phyloP scores from a whole-genome alignment of 2,113 vertebrate genomes.

The Antennarius striatus region DNA sequence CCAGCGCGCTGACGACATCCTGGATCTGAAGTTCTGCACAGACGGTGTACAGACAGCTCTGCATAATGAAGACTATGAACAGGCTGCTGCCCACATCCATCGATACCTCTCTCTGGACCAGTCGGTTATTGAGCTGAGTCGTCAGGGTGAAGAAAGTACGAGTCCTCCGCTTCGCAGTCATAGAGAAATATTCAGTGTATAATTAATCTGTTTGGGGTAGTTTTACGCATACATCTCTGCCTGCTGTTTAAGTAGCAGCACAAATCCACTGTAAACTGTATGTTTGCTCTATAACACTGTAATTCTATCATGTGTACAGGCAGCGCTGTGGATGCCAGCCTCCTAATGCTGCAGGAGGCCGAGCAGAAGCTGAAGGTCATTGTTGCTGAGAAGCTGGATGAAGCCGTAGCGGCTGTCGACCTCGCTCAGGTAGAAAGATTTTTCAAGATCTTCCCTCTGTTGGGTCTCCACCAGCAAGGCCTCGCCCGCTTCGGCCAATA shows the following conservation, averaged over 20 bases:
- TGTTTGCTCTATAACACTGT: neutral
- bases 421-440: constrained; percentile 94
- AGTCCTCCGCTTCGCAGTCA: constrained; percentile 5
- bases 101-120: constrained; percentile 96
- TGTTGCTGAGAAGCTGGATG: constrained; percentile 90
- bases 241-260: neutral
- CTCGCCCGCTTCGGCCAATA: constrained; percentile 94
- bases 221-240: neutral
- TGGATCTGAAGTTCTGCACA: constrained; percentile 98
- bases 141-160: constrained; percentile 94
- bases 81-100: constrained; percentile 96
- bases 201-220: too few species aligned
- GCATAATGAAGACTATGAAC: constrained; percentile 92
- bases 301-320: constrained; percentile 72
- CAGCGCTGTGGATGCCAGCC: constrained; percentile 91
- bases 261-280: neutral
- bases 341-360: constrained; percentile 91
- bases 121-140: constrained; percentile 96
- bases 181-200: neutral
- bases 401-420: constrained; percentile 88
- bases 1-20: constrained; percentile 95
- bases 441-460: constrained; percentile 97
- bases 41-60: constrained; percentile 96
- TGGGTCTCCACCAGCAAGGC: constrained; percentile 95
- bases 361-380: constrained; percentile 91